Evolutionary conservation across 2,888 invertebrate species (phyloP).

Genomic region (Limnephilus lunatus): DNA sequence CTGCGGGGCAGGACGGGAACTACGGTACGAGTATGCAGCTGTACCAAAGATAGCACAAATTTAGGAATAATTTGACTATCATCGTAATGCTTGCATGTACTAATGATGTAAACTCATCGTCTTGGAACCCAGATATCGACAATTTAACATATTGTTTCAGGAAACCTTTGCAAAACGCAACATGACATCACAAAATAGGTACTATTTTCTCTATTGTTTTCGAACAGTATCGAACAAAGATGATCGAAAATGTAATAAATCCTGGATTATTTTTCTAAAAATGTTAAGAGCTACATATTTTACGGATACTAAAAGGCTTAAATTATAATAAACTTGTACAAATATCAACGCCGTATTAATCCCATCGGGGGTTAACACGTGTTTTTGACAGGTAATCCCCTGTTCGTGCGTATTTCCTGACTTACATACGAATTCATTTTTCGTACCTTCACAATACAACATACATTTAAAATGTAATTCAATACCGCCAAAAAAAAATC

Average conservation of each 20-base stretch:
- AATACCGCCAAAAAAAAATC: background rate
- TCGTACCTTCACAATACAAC: background rate
- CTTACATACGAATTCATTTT: background rate
- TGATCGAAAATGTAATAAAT: no score
- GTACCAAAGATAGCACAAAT: background rate
- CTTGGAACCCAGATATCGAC: no score
- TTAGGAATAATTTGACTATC: background rate
- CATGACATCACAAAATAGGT: no score
- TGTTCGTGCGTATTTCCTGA: background rate
- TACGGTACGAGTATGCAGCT: background rate
- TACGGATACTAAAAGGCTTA: background rate
- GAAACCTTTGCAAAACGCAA: no score
- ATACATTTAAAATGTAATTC: constrained; percentile 8
- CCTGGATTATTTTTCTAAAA: no score
- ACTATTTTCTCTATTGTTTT: no score
- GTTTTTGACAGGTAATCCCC: constrained; percentile 2
- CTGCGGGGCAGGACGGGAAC: no score
- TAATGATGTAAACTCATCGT: background rate
- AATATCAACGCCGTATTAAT: background rate
- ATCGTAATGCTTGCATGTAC: background rate
- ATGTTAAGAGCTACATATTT: background rate
- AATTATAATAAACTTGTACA: background rate
- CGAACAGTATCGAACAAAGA: no score
- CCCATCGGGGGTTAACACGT: background rate
- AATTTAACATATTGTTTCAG: no score